Evolutionary conservation across 37 sponge, comb jelly and placozoan genomes (phyloP), one percentile per base, ranked within the genome.

Genomic region (Spongilla lacustris): DNA sequence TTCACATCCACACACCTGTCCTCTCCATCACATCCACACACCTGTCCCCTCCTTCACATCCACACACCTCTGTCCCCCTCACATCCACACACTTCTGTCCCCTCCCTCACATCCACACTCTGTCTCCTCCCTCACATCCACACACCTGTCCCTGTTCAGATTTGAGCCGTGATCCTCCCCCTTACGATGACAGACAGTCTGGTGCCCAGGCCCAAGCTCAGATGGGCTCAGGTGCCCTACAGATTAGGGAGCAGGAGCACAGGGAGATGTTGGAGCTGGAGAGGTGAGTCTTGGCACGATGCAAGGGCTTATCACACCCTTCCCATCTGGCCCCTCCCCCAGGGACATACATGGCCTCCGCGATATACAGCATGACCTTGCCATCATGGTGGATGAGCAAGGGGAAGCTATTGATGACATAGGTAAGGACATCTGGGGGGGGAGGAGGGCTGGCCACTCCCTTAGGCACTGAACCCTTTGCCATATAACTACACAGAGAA

Each of bases 341-440:
- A 90, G 90, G 67, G 90, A 90, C 30, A 90, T 90, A 69, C 29
- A 67, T n/a, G 90, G 80, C 67, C 81, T 90, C 21, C 85, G 37
- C 75, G 85, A 84, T 26, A 90, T 90, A 36, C 79, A 84, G 33
- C 26, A n/a, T 12, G 80, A 90, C 31, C 29, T 90, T 4, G 79
- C 79, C 46, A 79, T 21, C 30, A 78, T 91, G 72, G 87, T 91
- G 12, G 21, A 70, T 2, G 87, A 91, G 2, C 91, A 91, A 49
- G 91, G 91, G 73, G 83, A 86, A 29, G 69, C 37, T 5, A 73
- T 86, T 31, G 83, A 86, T 79, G 68, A 75, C n/a, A 91, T 91
- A 26, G 91, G 91, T 91, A 71, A 79, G 84, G 10, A 11, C 23
- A 22, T 12, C 4, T 4, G 23, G 13, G 23, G 6, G 36, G 25